These are phyloP conservation scores for Prolemur simus DNA, from an alignment of 2,113 vertebrate species.

Conservation along the genomic window DNA sequence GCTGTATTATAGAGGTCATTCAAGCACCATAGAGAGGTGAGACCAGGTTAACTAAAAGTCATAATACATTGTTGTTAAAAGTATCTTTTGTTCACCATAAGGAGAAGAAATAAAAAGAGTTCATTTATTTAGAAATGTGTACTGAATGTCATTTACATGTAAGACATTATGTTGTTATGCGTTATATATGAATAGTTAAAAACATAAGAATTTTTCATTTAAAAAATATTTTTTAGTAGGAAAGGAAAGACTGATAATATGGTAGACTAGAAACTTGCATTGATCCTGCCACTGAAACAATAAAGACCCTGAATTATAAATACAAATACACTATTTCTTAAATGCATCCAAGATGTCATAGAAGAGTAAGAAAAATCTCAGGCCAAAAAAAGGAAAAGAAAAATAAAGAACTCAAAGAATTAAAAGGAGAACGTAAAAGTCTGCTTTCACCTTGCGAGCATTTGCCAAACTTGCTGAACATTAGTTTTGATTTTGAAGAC, in stretches of 20 bases:
- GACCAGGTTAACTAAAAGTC: not conserved
- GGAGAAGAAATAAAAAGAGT: not conserved
- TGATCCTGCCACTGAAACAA: not conserved
- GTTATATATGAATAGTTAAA: not conserved
- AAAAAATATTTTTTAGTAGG: not conserved
- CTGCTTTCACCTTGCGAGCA: not conserved
- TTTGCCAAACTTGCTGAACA: not conserved
- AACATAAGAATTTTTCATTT: not conserved
- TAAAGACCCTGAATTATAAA: not conserved
- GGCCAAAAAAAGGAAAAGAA: not conserved
- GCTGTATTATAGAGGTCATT: not conserved
- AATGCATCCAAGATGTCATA: not conserved
- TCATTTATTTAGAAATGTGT: not conserved
- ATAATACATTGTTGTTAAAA: not conserved
- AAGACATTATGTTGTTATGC: not conserved
- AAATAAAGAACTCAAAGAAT: not conserved
- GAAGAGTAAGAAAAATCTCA: not conserved
- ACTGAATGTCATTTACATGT: not conserved
- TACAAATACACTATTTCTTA: not conserved
- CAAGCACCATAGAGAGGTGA: not conserved
- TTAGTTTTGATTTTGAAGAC: not conserved
- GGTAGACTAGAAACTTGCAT: not conserved
- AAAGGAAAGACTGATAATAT: not conserved
- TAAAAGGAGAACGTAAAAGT: not conserved
- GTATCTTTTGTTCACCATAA: not conserved